Evolutionary conservation across 2,797 vertebrate species (phyloP).

Genomic region (Meriones psammophilus): DNA sequence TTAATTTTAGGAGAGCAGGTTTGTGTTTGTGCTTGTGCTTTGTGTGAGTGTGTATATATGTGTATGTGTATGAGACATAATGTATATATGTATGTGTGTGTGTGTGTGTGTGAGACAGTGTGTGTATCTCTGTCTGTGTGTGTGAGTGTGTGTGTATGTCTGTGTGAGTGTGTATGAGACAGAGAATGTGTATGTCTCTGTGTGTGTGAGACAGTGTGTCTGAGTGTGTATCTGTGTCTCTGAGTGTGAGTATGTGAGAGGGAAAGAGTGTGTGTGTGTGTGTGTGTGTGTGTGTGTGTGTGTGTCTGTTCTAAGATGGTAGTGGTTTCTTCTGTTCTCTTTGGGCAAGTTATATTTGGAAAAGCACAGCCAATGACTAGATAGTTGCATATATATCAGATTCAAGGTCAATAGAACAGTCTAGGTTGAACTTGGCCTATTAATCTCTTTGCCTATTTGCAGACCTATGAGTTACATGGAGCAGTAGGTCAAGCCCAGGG

Average conservation of each 20-base stretch:
- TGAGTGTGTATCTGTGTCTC: too few relatives aligned
- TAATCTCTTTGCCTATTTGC: background rate
- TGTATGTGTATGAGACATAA: background rate
- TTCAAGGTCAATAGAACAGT: background rate
- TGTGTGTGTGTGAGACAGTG: background rate
- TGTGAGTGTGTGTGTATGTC: too few relatives aligned
- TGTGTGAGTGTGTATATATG: background rate
- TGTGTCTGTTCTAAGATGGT: rapidly evolving
- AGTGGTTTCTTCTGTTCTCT: background rate
- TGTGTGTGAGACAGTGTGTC: background rate
- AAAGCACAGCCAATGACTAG: background rate
- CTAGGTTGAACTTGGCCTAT: background rate
- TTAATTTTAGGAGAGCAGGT: background rate
- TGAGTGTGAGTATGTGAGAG: background rate
- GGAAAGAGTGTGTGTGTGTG: background rate
- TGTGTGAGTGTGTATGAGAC: background rate
- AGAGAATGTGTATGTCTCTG: background rate
- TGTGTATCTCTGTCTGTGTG: background rate
- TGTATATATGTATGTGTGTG: background rate
- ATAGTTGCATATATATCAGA: background rate
- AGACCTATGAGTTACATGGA: background rate
- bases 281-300: background rate
- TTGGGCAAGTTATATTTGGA: background rate
- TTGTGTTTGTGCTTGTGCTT: background rate
- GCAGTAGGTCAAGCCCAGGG: background rate